phyloP scores from a whole-genome alignment of 2,888 invertebrate genomes.

The Erebia palarica region DNA sequence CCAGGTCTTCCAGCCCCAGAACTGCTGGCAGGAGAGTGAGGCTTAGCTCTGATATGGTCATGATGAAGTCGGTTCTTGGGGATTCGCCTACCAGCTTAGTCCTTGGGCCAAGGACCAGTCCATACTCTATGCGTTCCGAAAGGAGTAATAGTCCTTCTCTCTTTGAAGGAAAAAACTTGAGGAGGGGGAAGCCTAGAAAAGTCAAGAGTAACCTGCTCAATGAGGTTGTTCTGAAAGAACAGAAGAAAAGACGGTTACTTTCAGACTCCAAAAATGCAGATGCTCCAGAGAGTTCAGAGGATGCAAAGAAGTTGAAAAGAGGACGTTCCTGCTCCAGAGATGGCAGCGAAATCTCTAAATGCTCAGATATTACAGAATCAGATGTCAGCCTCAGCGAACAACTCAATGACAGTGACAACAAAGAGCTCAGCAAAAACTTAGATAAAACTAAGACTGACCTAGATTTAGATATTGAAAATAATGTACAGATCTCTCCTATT shows the following conservation, averaged over 20 bases:
- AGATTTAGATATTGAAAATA: constrained; percentile 81
- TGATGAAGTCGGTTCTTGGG: constrained; percentile 74
- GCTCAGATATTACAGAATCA: constrained; percentile 84
- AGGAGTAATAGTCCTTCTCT: constrained; percentile 78
- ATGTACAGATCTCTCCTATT: constrained; percentile 79
- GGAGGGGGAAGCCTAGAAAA: constrained; percentile 86
- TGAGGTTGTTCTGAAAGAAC: constrained; percentile 82
- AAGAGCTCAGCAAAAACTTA: constrained; percentile 79
- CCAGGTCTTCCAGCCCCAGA: constrained; percentile 76
- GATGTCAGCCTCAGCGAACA: constrained; percentile 84
- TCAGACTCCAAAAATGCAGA: constrained; percentile 80
- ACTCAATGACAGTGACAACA: constrained; percentile 68
- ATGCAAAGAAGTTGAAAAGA: constrained; percentile 71
- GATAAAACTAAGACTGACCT: constrained; percentile 81
- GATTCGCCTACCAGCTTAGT: constrained; percentile 68
- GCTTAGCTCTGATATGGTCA: constrained; percentile 73
- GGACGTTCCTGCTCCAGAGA: constrained; percentile 79
- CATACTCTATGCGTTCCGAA: constrained; percentile 84
- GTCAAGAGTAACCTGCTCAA: constrained; percentile 80
- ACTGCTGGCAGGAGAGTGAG: constrained; percentile 70
- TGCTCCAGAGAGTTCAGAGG: constrained; percentile 62
- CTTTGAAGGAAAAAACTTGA: constrained; percentile 80
- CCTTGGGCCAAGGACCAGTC: constrained; percentile 76
- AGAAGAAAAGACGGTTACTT: constrained; percentile 79
- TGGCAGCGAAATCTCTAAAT: constrained; percentile 84